Evolutionary conservation across 2,113 vertebrate species (phyloP).

Genomic region (Megaptera novaeangliae): DNA sequence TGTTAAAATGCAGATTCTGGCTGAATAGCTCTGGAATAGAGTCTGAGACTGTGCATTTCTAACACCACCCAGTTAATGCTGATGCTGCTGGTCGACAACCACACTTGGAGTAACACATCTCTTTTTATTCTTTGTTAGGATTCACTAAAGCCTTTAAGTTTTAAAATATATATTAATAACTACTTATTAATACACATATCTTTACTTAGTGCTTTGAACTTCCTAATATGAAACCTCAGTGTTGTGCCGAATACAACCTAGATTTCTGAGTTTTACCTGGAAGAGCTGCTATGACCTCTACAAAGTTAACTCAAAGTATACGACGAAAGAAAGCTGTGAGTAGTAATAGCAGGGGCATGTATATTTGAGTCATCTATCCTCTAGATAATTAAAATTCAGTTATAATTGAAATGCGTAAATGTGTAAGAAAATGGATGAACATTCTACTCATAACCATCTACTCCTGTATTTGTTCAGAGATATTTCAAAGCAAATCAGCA

Average conservation of each 20-base stretch:
- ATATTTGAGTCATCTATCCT: conserved; percentile 4
- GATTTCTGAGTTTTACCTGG: conserved; percentile 18
- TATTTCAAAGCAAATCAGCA: conserved; percentile 37
- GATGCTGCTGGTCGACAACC: not conserved
- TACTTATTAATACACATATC: not conserved
- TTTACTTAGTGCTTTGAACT: not conserved
- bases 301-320: conserved; percentile 25
- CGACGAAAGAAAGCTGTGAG: not conserved
- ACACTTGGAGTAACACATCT: not conserved
- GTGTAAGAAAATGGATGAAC: not conserved
- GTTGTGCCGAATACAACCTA: not conserved
- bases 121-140: not conserved
- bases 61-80: not conserved
- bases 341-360: not conserved
- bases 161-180: not conserved
- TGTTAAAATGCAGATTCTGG: not conserved
- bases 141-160: not conserved
- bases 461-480: not conserved
- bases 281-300: conserved; percentile 19
- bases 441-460: not conserved
- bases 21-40: not conserved
- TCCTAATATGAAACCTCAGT: conserved; percentile 11
- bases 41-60: not conserved
- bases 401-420: not conserved
- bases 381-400: not conserved